Percentiles rank a stretch among this genome's conserved stretches.
phyloP scores from a whole-genome alignment of 2,113 vertebrate genomes.

The Ia io region DNA sequence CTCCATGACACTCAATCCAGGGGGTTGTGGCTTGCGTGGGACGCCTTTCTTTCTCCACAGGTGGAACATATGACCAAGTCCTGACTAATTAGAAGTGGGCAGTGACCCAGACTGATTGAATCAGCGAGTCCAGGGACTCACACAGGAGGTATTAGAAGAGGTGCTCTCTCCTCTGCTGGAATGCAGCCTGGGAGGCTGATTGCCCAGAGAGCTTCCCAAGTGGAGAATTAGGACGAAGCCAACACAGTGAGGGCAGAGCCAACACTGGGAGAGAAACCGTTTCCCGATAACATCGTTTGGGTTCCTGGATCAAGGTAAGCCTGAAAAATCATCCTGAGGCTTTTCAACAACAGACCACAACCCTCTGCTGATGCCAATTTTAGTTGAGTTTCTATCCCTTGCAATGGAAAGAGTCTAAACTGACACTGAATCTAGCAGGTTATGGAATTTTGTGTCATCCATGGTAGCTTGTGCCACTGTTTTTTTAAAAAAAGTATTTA shows the following conservation, averaged over 20 bases:
- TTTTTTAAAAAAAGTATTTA: not conserved
- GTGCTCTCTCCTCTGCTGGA: not conserved
- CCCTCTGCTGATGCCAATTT: not conserved
- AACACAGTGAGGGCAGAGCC: not conserved
- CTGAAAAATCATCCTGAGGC: not conserved
- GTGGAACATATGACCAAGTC: not conserved
- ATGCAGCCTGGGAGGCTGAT: not conserved
- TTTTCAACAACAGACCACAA: not conserved
- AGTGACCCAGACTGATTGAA: not conserved
- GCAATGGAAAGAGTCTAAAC: not conserved
- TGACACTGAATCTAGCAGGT: not conserved
- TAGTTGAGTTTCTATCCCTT: not conserved
- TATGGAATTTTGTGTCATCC: not conserved
- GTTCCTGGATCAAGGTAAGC: not conserved
- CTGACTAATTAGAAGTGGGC: not conserved
- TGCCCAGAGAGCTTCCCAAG: not conserved
- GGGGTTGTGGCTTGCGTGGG: not conserved
- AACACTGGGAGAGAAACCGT: not conserved
- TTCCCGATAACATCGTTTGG: not conserved
- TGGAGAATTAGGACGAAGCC: not conserved
- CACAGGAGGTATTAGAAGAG: not conserved
- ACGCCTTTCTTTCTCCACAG: not conserved
- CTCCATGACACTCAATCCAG: not conserved
- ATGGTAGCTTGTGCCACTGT: not conserved
- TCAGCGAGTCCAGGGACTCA: not conserved